Evolutionary conservation across 2,888 invertebrate genomes (phyloP), one percentile per base, ranked within the genome.

Genomic region (Leucophora obtusa): DNA sequence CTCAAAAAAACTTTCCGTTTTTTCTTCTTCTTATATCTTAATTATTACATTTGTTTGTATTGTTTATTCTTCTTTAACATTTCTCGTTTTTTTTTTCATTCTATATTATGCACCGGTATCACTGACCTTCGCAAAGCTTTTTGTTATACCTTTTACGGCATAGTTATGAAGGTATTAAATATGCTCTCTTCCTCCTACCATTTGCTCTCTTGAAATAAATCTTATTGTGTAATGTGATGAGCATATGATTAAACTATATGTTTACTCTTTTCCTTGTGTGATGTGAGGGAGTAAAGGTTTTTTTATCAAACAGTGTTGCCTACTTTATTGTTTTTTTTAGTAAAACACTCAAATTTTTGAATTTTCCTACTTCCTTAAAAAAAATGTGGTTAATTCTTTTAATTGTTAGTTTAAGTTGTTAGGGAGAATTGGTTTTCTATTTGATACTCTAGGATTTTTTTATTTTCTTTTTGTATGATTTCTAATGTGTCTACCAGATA

Each of bases 51-150:
- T 33, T 50, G 17, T 50, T 14, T 58, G 33, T 11, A 24, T 65
- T 59, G 59, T 53, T 76, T 62, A 35, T 63, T 28, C 18, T 53
- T 35, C 38, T 18, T 65, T 60, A 24, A 21, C 21, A 53, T 54
- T 72, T 54, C 17, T 21, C 2, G 4, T 54, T 70, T 35, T 51
- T 59, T 70, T 21, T 18, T 65, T n/a, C 35, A 4, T 65, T 51
- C n/a, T 47, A 18, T 65, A 54, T 18, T 66, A 68, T 75, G 79
- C 71, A 76, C 80, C 80, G 80, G 80, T 80, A 80, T 76, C 80
- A 76, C 80, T 80, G 80, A 80, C 80, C 80, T 80, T 80, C 80
- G 72, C 21, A 80, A 75, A 80, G 62, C 75, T 71, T 68, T 65
- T 70, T 65, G 18, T 74, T 66, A 47, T 62, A 60, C 17, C 38